These are phyloP conservation scores for Sabellastarte sp. DNA, from an alignment of 2,888 invertebrate species.

Conservation along the genomic window DNA sequence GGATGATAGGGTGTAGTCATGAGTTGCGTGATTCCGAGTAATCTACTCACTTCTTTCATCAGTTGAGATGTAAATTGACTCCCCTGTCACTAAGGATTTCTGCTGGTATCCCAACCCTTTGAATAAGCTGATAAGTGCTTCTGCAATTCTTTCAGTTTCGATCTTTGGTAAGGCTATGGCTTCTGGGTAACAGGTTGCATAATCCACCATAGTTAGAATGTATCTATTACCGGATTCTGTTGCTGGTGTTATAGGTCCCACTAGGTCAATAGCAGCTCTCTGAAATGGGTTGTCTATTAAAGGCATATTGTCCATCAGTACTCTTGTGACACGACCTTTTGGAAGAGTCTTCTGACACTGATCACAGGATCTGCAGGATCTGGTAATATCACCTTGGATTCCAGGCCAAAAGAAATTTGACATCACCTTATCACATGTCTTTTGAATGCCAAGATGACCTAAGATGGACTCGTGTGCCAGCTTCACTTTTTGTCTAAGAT, in stretches of 20 bases:
- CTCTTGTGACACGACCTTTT: not conserved
- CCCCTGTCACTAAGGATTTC: no score
- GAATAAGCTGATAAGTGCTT: not conserved
- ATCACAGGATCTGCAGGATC: no score
- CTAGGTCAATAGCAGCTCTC: not conserved
- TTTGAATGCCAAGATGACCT: no score
- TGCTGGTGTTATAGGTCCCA: not conserved
- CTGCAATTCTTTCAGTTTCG: not conserved
- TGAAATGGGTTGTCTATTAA: not conserved
- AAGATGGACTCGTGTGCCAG: constrained; percentile 28
- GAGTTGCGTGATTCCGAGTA: not conserved
- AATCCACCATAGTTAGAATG: not conserved
- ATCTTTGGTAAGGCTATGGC: not conserved
- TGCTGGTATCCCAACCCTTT: no score
- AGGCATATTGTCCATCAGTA: not conserved
- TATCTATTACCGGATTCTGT: not conserved
- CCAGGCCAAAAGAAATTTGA: no score
- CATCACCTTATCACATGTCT: no score
- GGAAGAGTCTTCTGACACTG: not conserved
- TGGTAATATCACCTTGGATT: no score
- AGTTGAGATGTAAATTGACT: constrained; percentile 3
- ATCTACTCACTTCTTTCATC: not conserved
- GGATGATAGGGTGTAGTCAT: no score
- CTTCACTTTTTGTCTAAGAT: constrained; percentile 6
- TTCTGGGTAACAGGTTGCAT: not conserved